A percentile compares a stretch with the other conserved stretches of the same genome.
phyloP scores from a whole-genome alignment of 1,140 invertebrate species.

The Micrasema minimum region DNA sequence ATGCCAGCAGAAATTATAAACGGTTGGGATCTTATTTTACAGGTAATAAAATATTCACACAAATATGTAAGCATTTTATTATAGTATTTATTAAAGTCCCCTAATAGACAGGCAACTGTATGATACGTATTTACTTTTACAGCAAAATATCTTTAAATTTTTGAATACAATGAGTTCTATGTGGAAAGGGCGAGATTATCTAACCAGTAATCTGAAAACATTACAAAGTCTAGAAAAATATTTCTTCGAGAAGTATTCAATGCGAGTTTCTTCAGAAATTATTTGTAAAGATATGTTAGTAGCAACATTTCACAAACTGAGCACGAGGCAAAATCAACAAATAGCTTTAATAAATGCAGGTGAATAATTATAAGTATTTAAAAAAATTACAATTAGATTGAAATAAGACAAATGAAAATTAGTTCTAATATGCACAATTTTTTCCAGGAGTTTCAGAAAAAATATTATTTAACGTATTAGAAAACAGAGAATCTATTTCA shows the following conservation, averaged over 20 bases:
- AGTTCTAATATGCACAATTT: not conserved
- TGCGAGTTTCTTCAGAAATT: constrained; percentile 32
- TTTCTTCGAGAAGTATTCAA: constrained; percentile 45
- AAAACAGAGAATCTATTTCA: constrained; percentile 43
- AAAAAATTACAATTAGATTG: not conserved
- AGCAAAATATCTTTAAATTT: constrained; percentile 51
- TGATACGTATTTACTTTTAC: not conserved
- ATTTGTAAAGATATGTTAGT: constrained; percentile 51
- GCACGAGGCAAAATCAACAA: constrained; percentile 47
- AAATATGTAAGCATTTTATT: not conserved
- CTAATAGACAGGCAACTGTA: no score
- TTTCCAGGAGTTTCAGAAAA: constrained; percentile 49
- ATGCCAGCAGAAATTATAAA: constrained; percentile 49
- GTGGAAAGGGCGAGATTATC: constrained; percentile 51
- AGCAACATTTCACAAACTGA: constrained; percentile 49
- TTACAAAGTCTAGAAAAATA: constrained; percentile 35
- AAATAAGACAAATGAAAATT: not conserved
- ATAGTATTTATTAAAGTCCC: no score
- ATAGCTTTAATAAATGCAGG: constrained; percentile 46
- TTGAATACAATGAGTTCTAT: constrained; percentile 50
- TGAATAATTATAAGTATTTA: no score
- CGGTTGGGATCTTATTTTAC: constrained; percentile 51
- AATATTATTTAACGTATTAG: constrained; percentile 42
- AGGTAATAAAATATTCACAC: constrained; percentile 35
- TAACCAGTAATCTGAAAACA: constrained; percentile 43